Conservation (phyloP, 2,113 vertebrate genomes). For the Myiagra hebetior region DNA sequence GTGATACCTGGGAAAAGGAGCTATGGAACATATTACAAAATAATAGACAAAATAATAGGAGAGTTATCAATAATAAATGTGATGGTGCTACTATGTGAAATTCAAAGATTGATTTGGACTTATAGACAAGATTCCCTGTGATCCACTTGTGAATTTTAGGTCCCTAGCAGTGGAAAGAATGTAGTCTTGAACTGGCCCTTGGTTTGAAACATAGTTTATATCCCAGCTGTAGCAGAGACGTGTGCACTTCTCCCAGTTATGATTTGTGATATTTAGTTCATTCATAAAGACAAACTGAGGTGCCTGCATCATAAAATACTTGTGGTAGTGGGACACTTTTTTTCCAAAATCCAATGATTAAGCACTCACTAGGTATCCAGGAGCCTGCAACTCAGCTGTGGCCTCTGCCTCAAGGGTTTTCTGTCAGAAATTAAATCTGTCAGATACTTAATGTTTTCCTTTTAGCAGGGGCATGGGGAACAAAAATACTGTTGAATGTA, state of each 20-base stretch:
- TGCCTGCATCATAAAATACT: neutral
- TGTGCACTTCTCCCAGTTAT: neutral
- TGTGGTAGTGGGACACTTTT: neutral
- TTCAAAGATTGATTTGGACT: neutral
- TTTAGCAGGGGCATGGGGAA: neutral
- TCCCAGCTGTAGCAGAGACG: neutral
- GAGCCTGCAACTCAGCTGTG: neutral
- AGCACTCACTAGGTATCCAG: neutral
- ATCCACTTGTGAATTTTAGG: neutral
- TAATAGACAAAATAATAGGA: neutral
- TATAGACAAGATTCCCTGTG: neutral
- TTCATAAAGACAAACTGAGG: neutral
- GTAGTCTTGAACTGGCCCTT: neutral
- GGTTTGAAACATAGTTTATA: neutral
- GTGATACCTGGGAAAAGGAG: neutral
- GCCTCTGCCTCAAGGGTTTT: neutral
- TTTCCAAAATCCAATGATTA: neutral
- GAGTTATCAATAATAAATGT: neutral
- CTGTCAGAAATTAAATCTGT: neutral
- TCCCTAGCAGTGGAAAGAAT: neutral
- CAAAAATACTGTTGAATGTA: neutral
- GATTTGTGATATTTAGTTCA: neutral
- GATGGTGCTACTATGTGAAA: neutral
- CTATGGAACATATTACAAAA: neutral
- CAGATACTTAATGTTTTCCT: neutral